Conservation (phyloP, 2,797 vertebrate species). For the Crax fasciolata region DNA sequence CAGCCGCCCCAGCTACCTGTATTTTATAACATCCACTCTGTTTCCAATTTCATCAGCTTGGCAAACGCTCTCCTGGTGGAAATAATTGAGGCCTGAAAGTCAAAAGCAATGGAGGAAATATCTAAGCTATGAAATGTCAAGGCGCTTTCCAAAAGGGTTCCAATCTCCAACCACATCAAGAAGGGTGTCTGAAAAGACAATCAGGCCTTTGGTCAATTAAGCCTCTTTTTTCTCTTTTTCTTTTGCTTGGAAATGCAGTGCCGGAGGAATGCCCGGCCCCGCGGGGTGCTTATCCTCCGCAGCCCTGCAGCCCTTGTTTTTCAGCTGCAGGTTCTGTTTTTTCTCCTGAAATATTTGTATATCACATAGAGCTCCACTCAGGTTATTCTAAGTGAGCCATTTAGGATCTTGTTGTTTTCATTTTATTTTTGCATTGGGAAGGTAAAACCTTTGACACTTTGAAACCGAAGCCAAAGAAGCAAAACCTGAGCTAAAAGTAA, state of each 20-base stretch:
- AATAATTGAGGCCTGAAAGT: conserved; percentile 81
- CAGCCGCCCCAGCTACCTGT: conserved; percentile 70
- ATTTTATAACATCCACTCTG: conserved; percentile 76
- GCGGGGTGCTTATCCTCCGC: conserved; percentile 44
- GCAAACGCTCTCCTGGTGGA: conserved; percentile 66
- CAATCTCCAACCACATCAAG: conserved; percentile 86
- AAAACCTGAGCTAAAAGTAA: conserved; percentile 60
- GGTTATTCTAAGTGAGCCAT: conserved; percentile 24
- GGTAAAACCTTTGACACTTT: conserved; percentile 28
- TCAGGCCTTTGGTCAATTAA: conserved; percentile 81
- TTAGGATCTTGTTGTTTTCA: conserved; percentile 13
- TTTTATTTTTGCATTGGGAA: conserved; percentile 47
- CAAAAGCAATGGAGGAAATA: conserved; percentile 81
- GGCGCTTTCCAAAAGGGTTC: conserved; percentile 82
- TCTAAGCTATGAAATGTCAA: conserved; percentile 85
- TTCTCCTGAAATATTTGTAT: conserved; percentile 43
- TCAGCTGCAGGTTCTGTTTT: conserved; percentile 55
- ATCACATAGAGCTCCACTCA: conserved; percentile 68
- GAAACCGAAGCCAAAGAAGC: conserved; percentile 4
- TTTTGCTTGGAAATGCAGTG: conserved; percentile 56
- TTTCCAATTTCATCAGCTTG: conserved; percentile 78
- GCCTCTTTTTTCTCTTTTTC: not conserved
- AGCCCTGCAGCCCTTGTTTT: conserved; percentile 66
- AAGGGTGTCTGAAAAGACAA: conserved; percentile 83
- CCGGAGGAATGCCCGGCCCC: conserved; percentile 68